Evolutionary conservation across 1,140 invertebrate genomes (phyloP).

Genomic region (Globodera rostochiensis): DNA sequence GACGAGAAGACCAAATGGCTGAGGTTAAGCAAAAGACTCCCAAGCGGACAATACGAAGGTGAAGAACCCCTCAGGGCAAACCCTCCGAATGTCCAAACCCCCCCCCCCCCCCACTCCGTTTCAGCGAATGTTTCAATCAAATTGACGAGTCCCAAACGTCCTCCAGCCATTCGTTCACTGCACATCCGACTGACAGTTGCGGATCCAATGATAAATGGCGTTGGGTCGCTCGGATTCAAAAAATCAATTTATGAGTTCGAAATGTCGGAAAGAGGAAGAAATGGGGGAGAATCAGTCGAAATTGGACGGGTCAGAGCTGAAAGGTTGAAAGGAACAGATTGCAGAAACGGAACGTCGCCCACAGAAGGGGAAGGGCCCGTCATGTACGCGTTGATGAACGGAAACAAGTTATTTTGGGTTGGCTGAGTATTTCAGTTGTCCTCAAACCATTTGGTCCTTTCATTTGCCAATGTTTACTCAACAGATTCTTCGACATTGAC

Average conservation of each 20-base stretch:
- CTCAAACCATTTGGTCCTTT: too few species aligned
- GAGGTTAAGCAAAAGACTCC: background rate
- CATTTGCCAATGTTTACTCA: too few species aligned
- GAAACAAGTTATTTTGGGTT: background rate
- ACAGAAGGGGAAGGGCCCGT: background rate
- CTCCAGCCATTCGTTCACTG: background rate
- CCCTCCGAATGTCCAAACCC: background rate
- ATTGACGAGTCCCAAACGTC: background rate
- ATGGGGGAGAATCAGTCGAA: background rate
- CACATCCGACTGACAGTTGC: background rate
- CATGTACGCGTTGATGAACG: background rate
- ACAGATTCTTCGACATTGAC: too few species aligned
- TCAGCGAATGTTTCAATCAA: background rate
- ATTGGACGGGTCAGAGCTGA: background rate
- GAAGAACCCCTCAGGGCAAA: background rate
- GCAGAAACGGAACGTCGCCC: background rate
- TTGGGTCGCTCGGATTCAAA: background rate
- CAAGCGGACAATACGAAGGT: too few species aligned
- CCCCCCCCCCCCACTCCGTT: background rate
- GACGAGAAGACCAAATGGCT: background rate
- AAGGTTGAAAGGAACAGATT: background rate
- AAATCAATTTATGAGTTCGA: slow-evolving; percentile 2
- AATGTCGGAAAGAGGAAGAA: background rate
- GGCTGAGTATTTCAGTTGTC: too few species aligned
- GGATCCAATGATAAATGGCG: background rate